A percentile compares a stretch with the other conserved stretches of the same genome.
These are phyloP conservation scores for Eupithecia dodoneata DNA, from an alignment of 2,888 invertebrate species.

Conservation along the genomic window DNA sequence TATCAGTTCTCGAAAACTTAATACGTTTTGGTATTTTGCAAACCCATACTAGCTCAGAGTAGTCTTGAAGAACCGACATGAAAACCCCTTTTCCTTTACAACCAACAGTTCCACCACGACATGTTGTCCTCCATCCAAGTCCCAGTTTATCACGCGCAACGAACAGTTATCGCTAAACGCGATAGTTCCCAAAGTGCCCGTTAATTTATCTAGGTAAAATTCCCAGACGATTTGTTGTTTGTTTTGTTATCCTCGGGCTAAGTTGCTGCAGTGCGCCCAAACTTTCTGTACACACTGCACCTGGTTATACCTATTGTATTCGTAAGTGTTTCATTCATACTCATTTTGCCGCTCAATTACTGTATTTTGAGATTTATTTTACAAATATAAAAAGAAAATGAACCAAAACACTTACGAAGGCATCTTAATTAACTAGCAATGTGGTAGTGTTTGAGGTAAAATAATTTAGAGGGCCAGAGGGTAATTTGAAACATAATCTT, in stretches of 20 bases:
- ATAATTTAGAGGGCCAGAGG: no score
- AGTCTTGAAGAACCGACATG: background rate
- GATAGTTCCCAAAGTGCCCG: slow-evolving; percentile 33
- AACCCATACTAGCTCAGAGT: background rate
- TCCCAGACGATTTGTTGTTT: slow-evolving; percentile 31
- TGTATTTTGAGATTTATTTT: no score
- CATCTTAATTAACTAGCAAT: no score
- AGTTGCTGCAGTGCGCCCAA: background rate
- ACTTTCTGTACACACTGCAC: background rate
- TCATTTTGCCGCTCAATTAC: no score
- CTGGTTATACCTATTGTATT: background rate
- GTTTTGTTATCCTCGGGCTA: slow-evolving; percentile 13
- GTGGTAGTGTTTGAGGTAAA: no score
- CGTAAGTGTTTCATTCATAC: background rate
- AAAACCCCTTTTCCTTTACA: slow-evolving; percentile 19
- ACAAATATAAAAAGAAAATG: no score
- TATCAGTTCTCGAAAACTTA: background rate
- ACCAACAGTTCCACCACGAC: background rate
- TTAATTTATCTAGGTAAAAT: slow-evolving; percentile 32
- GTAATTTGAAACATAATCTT: no score
- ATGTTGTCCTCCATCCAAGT: slow-evolving; percentile 28
- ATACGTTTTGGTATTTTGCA: background rate
- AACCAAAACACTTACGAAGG: no score
- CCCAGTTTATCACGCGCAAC: slow-evolving; percentile 35
- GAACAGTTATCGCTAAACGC: slow-evolving; percentile 39